Base-by-base conservation (phyloP, 2,113 vertebrate species). In the Pseudolaguvia tuberculata region DNA sequence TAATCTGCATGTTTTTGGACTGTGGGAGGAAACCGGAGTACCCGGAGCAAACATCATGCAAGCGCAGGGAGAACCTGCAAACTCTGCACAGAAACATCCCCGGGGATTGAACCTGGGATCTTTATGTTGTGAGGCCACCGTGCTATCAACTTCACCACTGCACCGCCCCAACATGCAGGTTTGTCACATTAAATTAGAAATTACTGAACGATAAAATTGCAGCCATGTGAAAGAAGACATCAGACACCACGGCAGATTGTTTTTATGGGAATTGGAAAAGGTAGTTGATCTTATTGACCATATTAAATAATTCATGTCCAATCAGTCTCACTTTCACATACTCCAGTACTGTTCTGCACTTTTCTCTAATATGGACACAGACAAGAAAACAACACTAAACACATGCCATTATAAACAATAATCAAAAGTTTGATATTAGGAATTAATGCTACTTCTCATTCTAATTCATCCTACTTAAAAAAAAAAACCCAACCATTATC, bases 41-140 rank as follows among this genome's bases (percentile, higher is more conserved):
- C n/a, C n/a, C n/a, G n/a, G n/a, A n/a, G n/a, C n/a, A n/a, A n/a
- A n/a, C n/a, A n/a, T n/a, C n/a, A n/a, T n/a, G n/a, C n/a, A n/a
- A n/a, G n/a, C n/a, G n/a, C n/a, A n/a, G n/a, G n/a, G n/a, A n/a
- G n/a, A n/a, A n/a, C n/a, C n/a, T n/a, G n/a, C n/a, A n/a, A n/a
- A n/a, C n/a, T n/a, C n/a, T n/a, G n/a, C n/a, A n/a, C n/a, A n/a
- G n/a, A n/a, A n/a, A n/a, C n/a, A n/a, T n/a, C n/a, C n/a, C n/a
- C n/a, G n/a, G n/a, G n/a, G n/a, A n/a, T n/a, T n/a, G n/a, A n/a
- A n/a, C n/a, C n/a, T n/a, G n/a, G n/a, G n/a, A n/a, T n/a, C n/a
- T n/a, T n/a, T 77, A 81, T 21, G 78, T 35, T 35, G 31, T 35
- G 31, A 35, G 31, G n/a, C n/a, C n/a, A n/a, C n/a, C n/a, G n/a